These are phyloP conservation scores for Cardiocondyla obscurior DNA, from an alignment of 1,140 invertebrate species.

Conservation along the genomic window DNA sequence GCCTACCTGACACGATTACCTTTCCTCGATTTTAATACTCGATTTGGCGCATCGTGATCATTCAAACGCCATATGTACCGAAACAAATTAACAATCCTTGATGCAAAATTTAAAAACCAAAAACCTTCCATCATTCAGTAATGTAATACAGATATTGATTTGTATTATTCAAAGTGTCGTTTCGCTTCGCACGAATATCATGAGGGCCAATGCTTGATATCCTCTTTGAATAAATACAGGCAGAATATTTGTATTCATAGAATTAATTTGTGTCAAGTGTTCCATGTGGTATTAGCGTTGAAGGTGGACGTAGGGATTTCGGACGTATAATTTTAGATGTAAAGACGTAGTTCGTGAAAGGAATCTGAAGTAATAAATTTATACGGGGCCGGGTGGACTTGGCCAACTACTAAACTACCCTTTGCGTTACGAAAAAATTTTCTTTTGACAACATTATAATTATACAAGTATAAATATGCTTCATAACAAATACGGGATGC, in stretches of 20 bases:
- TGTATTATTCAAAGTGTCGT: not conserved
- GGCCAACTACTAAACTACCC: not conserved
- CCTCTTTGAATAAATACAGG: constrained; percentile 29
- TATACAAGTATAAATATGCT: constrained; percentile 4
- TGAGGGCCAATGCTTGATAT: constrained; percentile 54
- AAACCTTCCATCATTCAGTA: too few relatives aligned
- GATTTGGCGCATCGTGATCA: constrained; percentile 11
- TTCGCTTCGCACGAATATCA: not conserved
- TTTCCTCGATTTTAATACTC: constrained; percentile 50
- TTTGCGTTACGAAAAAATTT: not conserved
- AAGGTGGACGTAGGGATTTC: too few relatives aligned
- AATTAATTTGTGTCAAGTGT: not conserved
- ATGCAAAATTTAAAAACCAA: too few relatives aligned
- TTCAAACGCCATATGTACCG: not conserved
- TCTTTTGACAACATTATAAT: constrained; percentile 25
- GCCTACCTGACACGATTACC: constrained; percentile 75
- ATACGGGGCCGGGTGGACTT: not conserved
- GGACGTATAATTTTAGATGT: too few relatives aligned
- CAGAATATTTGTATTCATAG: constrained; percentile 13
- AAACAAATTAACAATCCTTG: too few relatives aligned
- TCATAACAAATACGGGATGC: not conserved
- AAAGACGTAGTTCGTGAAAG: not conserved
- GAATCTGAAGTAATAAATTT: not conserved
- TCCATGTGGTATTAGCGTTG: not conserved
- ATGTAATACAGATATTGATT: not conserved